phyloP scores from a whole-genome alignment of 2,797 vertebrate species.

The Periparus ater region DNA sequence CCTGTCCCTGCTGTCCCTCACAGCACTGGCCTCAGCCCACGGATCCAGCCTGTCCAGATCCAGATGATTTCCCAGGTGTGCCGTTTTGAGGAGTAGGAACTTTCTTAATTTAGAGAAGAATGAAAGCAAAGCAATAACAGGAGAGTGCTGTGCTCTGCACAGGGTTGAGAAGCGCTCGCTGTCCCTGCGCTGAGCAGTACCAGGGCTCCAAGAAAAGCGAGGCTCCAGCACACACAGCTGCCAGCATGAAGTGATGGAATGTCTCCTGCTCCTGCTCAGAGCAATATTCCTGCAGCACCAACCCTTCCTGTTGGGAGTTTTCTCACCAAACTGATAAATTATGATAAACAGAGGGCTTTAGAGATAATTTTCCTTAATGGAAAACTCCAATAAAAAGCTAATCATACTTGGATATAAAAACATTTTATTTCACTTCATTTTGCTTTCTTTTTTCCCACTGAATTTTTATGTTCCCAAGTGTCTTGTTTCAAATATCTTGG shows the following conservation, averaged over 20 bases:
- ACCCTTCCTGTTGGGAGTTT: not conserved
- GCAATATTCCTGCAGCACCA: not conserved
- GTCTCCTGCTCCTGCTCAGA: not conserved
- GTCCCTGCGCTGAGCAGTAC: not conserved
- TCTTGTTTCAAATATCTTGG: constrained; percentile 19
- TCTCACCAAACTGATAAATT: not conserved
- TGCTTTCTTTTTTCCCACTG: not conserved
- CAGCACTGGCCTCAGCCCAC: too few species aligned
- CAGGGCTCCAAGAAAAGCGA: not conserved
- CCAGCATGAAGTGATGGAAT: not conserved
- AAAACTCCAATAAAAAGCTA: not conserved
- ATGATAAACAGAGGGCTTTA: not conserved
- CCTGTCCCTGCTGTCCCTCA: not conserved
- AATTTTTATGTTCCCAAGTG: constrained; percentile 17
- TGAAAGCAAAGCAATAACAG: not conserved
- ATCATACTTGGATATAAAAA: not conserved
- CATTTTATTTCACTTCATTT: constrained; percentile 24
- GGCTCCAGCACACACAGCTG: not conserved
- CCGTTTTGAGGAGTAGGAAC: not conserved
- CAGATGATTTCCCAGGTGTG: not conserved
- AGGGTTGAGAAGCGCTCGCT: not conserved
- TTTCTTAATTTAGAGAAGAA: not conserved
- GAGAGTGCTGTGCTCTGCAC: not conserved
- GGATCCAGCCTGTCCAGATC: not conserved
- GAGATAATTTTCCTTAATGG: constrained; percentile 6